Base-by-base conservation (phyloP, 2,797 vertebrate genomes). In the Allenopithecus nigroviridis region DNA sequence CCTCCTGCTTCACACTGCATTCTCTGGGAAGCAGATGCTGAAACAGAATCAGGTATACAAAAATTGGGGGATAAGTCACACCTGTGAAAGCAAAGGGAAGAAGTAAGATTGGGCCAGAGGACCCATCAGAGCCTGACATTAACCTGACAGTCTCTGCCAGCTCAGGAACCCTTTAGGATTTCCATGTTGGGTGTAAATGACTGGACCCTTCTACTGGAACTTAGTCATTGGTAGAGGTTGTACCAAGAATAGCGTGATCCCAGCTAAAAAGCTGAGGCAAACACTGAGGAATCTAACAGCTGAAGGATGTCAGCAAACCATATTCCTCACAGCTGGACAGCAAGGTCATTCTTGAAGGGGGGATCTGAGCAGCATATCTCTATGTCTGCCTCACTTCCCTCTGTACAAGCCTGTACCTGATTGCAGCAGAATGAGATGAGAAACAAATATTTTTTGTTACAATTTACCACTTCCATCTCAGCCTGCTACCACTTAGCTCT, bases 31-130 rank as follows among this genome's bases (percentile, higher is more conserved):
- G 89, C 9, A 33, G 43, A n/a, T 59, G 68, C 24, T 94, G 10
- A 70, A 83, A 89, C 8, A 70, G 28, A 86, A 86, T 86, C 10
- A 70, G 41, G 14, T 11, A 22, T 10, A 9, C 3, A 30, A 79
- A 46, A 33, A 0, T 24, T 4, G 36, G 0, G 9, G 22, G 16
- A 10, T 8, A 43, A 26, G 7, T 12, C 33, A 59, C 9, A 55
- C 24, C 33, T 50, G 26, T 80, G 41, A 72, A 90, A 70, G 16
- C 39, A 79, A 80, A 76, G 3, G n/a, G 39, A 78, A 22, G 36
- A 36, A 50, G 39, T n/a, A 84, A 28, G 22, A 33, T 50, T 70
- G 50, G n/a, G 30, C 36, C n/a, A 5, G 22, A 86, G n/a, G 55
- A 43, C 50, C 36, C 24, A 12, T 30, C 9, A 39, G 50, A 78